Percentiles rank a stretch among this genome's conserved stretches.
phyloP scores from a whole-genome alignment of 2,888 invertebrate species.

The Brenthis hecate region DNA sequence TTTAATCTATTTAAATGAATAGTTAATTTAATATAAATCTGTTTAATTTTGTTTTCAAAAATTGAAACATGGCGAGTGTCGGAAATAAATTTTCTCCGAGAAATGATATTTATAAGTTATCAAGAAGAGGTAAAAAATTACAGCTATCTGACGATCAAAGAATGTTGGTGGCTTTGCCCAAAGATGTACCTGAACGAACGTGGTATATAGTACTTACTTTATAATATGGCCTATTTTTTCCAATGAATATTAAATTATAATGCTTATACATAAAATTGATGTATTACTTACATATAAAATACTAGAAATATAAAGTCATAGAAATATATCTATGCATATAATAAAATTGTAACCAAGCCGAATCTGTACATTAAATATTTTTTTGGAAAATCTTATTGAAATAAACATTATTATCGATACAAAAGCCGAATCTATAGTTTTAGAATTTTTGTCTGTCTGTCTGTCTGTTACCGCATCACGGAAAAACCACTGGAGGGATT shows the following conservation, averaged over 20 bases:
- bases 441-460: too few species aligned
- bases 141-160: constrained; percentile 61
- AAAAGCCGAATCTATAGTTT: too few species aligned
- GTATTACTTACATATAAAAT: too few species aligned
- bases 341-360: too few species aligned
- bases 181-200: constrained; percentile 67
- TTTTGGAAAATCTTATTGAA: too few species aligned
- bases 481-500: too few species aligned
- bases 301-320: too few species aligned
- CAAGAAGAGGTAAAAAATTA: constrained; percentile 64
- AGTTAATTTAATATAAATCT: neutral
- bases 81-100: constrained; percentile 21
- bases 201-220: constrained; percentile 56
- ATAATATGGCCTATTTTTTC: neutral
- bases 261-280: neutral
- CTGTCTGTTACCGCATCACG: too few species aligned
- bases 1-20: too few species aligned
- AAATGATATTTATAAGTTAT: constrained; percentile 56
- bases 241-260: neutral
- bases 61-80: constrained; percentile 34
- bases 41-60: neutral
- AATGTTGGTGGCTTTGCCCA: constrained; percentile 62
- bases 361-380: too few species aligned
- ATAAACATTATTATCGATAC: too few species aligned
- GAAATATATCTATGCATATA: too few species aligned